Conservation (phyloP, 2,888 invertebrate genomes). For the Phalera bucephala region DNA sequence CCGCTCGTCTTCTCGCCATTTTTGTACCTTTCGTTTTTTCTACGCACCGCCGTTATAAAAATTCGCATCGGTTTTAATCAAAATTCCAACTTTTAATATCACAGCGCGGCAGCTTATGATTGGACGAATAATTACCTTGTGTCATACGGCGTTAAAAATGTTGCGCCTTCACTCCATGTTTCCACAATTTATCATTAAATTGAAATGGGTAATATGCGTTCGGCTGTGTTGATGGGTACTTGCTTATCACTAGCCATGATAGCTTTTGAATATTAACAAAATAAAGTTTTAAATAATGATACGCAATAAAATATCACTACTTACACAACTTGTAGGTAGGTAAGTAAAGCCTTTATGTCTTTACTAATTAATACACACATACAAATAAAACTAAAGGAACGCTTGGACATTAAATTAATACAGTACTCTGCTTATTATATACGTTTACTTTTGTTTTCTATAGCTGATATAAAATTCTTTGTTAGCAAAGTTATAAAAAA, state of each 20-base stretch:
- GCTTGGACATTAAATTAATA: too few species aligned
- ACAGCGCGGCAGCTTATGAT: conserved; percentile 61
- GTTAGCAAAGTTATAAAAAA: too few species aligned
- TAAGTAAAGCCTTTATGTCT: too few species aligned
- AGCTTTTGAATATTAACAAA: background rate
- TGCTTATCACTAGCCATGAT: background rate
- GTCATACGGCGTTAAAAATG: conserved; percentile 58
- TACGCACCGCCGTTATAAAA: conserved; percentile 65
- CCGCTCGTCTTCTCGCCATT: conserved; percentile 66
- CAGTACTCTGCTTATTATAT: too few species aligned
- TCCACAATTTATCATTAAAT: conserved; percentile 48
- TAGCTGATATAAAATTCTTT: too few species aligned
- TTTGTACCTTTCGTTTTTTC: conserved; percentile 69
- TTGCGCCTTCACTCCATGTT: conserved; percentile 32
- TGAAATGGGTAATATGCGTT: conserved; percentile 23
- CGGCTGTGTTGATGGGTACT: background rate
- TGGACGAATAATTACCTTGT: conserved; percentile 66
- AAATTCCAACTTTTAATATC: conserved; percentile 74
- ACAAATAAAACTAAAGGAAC: too few species aligned
- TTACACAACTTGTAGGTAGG: too few species aligned
- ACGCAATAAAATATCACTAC: too few species aligned
- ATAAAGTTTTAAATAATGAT: too few species aligned
- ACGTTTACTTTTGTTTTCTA: too few species aligned
- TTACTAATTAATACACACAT: too few species aligned
- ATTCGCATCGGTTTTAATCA: conserved; percentile 74